A percentile compares a stretch with the other conserved stretches of the same genome.
Evolutionary conservation across 2,888 invertebrate species (phyloP).

Genomic region (Agapetus fuscipes): DNA sequence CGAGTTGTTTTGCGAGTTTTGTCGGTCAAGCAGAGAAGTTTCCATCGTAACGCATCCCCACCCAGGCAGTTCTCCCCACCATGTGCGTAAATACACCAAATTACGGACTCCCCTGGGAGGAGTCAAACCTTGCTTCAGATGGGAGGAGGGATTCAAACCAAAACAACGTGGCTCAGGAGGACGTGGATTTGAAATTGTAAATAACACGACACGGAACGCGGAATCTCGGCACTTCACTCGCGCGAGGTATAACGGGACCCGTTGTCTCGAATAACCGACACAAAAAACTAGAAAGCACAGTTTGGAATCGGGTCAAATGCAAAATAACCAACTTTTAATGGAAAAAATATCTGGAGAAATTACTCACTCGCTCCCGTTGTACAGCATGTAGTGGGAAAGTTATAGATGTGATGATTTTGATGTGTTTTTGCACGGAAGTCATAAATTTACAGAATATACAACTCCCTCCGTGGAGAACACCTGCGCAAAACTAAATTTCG

Average conservation of each 20-base stretch:
- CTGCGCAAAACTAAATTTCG: slow-evolving; percentile 16
- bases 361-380: too few species aligned
- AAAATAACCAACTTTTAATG: not conserved
- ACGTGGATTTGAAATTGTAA: too few species aligned
- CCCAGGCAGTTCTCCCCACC: slow-evolving; percentile 48
- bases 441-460: too few species aligned
- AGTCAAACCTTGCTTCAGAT: slow-evolving; percentile 4
- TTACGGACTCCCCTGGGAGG: slow-evolving; percentile 28
- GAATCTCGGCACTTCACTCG: slow-evolving; percentile 35
- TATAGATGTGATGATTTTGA: too few species aligned
- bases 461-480: slow-evolving; percentile 12
- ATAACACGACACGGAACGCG: not conserved
- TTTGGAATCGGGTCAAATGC: slow-evolving; percentile 37
- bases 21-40: slow-evolving; percentile 15
- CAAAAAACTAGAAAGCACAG: slow-evolving; percentile 15
- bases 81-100: slow-evolving; percentile 38
- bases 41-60: slow-evolving; percentile 41
- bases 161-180: too few species aligned
- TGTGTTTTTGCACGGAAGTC: too few species aligned
- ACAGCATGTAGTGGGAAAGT: too few species aligned
- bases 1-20: slow-evolving; percentile 30
- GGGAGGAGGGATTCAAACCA: slow-evolving; percentile 16
- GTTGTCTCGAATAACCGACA: slow-evolving; percentile 32
- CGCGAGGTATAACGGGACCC: slow-evolving; percentile 39
- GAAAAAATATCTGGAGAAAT: too few species aligned